phyloP scores from a whole-genome alignment of 2,888 invertebrate genomes.

The Mantis religiosa region DNA sequence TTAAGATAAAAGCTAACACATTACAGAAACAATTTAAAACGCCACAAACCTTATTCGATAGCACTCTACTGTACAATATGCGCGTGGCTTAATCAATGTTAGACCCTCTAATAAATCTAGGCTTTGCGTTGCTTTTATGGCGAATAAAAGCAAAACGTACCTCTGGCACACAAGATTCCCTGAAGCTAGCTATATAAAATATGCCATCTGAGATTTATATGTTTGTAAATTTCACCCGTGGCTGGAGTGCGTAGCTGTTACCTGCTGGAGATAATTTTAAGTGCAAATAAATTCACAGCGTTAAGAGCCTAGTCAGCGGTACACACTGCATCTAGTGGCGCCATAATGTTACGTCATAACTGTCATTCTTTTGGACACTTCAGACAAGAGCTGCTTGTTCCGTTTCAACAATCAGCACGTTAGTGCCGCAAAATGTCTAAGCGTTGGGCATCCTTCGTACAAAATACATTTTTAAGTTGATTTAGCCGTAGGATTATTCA shows the following conservation, averaged over 20 bases:
- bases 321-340: background rate
- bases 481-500: too few relatives aligned
- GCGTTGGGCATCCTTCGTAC: background rate
- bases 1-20: too few relatives aligned
- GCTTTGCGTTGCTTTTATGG: too few relatives aligned
- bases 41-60: too few relatives aligned
- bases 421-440: background rate
- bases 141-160: too few relatives aligned
- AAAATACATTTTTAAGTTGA: too few relatives aligned
- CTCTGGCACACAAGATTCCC: background rate
- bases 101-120: too few relatives aligned
- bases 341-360: background rate
- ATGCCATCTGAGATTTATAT: background rate
- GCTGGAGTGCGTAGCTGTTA: background rate
- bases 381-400: background rate
- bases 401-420: background rate
- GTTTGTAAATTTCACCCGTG: background rate
- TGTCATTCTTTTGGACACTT: background rate
- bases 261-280: background rate
- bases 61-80: too few relatives aligned
- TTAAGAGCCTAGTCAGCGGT: background rate
- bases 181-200: background rate
- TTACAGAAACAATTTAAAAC: too few relatives aligned
- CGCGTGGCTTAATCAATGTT: too few relatives aligned
- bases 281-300: background rate